Percentiles rank a stretch among this genome's conserved stretches.
These are phyloP conservation scores for Willisornis vidua DNA, from an alignment of 2,113 vertebrate species.

Conservation along the genomic window DNA sequence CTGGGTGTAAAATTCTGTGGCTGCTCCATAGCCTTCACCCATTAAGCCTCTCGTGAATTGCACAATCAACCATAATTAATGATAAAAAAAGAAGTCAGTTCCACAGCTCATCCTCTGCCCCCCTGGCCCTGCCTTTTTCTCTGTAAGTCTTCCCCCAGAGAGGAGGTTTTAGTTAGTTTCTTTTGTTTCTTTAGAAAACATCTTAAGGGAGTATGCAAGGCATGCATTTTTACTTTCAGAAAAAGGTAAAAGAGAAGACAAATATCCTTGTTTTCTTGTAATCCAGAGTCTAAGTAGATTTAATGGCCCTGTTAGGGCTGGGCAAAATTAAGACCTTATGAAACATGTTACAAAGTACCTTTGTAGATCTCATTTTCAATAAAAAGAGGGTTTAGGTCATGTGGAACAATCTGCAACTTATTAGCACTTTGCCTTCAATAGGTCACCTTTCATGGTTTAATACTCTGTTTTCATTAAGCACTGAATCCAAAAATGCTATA, in stretches of 20 bases:
- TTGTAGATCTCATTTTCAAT: slow-evolving; percentile 61
- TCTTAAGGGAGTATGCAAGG: not conserved
- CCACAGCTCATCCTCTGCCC: not conserved
- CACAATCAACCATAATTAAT: not conserved
- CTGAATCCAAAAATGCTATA: not conserved
- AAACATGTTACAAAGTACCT: slow-evolving; percentile 58
- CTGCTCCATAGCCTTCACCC: not conserved
- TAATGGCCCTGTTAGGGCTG: slow-evolving; percentile 62
- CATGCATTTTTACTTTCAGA: slow-evolving; percentile 5
- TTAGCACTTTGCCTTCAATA: slow-evolving; percentile 57
- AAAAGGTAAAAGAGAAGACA: slow-evolving; percentile 22
- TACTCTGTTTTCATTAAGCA: slow-evolving; percentile 53
- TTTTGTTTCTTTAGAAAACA: slow-evolving; percentile 18
- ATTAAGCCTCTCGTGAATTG: not conserved
- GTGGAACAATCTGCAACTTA: slow-evolving; percentile 56
- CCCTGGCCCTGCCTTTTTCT: not conserved
- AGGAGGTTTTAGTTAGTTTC: not conserved
- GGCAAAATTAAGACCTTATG: slow-evolving; percentile 71
- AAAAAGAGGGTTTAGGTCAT: slow-evolving; percentile 46
- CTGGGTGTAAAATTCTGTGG: fast-evolving
- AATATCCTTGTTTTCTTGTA: slow-evolving; percentile 54
- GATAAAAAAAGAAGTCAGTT: not conserved
- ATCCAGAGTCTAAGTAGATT: slow-evolving; percentile 60
- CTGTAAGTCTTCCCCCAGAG: not conserved
- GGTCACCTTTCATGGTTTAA: slow-evolving; percentile 21